Evolutionary conservation across 2,888 invertebrate genomes (phyloP), one percentile per base, ranked within the genome.

Genomic region (Melinopterus prodromus): DNA sequence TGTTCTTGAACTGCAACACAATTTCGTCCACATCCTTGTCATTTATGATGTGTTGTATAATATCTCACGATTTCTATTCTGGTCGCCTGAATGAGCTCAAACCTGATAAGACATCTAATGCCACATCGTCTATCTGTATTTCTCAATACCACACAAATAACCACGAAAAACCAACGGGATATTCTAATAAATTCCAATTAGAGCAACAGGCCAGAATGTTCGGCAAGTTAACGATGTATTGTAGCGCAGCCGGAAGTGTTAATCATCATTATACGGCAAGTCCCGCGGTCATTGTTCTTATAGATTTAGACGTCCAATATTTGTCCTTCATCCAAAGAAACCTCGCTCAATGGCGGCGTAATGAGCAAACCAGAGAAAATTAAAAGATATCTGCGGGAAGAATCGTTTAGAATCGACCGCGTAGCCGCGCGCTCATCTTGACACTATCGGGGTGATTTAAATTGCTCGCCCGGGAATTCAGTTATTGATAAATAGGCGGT

Each of bases 361-460:
- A 77, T 36, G 70, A 77, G 70, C 35, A 70, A 70, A n/a, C 35
- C n/a, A 70, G 77, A 69, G 36, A 70, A 70, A 77, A 69, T 77
- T 16, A 9, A 77, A 77, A 69, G 70, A 70, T 69, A 36, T 74
- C 12, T 26, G 16, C 16, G n/a, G 7, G 16, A 74, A 16, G 36
- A 69, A 69, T 77, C 26, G 77, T 35, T 35, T 69, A 16, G 70
- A 69, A 69, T 16, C 16, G 16, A 76, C n/a, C 16, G 69, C 70
- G 77, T 77, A 16, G 16, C 69, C 16, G 76, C 69, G 76, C 69
- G 16, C 76, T 69, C 53, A 80, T 82, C 77, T 78, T 81, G 84
- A 84, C 84, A 84, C 83, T 84, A 85, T 85, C 85, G 81, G 83
- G 83, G 84, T 83, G 85, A 85, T 85, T 85, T 85, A 85, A 86